These are phyloP conservation scores for Mamestra brassicae DNA, from an alignment of 2,888 invertebrate species.

Conservation along the genomic window DNA sequence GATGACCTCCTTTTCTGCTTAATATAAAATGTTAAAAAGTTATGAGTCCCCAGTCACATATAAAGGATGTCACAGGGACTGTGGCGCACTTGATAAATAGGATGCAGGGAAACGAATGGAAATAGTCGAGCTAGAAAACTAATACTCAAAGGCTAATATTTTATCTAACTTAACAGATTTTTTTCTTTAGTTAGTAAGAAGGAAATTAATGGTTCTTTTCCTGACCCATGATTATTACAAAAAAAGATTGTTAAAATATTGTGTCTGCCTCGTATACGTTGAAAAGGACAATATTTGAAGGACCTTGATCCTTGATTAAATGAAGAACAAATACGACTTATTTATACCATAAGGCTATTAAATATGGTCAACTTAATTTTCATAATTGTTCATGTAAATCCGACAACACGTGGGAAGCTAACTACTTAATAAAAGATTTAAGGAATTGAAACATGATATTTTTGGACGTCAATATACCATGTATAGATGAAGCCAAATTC, in stretches of 20 bases:
- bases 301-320: no score
- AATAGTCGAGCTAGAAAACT: conserved; percentile 38
- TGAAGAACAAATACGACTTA: conserved; percentile 2
- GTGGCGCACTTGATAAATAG: conserved; percentile 43
- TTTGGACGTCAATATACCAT: conserved; percentile 1
- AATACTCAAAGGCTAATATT: conserved; percentile 2
- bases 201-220: neutral
- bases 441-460: conserved; percentile 6
- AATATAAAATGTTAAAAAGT: conserved; percentile 44
- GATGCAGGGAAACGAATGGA: conserved; percentile 27
- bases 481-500: conserved; percentile 1
- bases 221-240: no score
- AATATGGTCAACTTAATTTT: conserved; percentile 27
- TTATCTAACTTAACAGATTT: neutral
- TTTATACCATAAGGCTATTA: conserved; percentile 27
- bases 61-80: conserved; percentile 44
- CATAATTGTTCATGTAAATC: conserved; percentile 42
- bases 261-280: neutral
- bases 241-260: neutral
- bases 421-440: conserved; percentile 1
- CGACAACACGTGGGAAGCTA: conserved; percentile 28
- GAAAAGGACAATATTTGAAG: neutral
- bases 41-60: conserved; percentile 45
- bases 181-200: neutral
- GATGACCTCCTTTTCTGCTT: conserved; percentile 11